Conservation (phyloP, 2,888 invertebrate genomes). For the Salticus scenicus region DNA sequence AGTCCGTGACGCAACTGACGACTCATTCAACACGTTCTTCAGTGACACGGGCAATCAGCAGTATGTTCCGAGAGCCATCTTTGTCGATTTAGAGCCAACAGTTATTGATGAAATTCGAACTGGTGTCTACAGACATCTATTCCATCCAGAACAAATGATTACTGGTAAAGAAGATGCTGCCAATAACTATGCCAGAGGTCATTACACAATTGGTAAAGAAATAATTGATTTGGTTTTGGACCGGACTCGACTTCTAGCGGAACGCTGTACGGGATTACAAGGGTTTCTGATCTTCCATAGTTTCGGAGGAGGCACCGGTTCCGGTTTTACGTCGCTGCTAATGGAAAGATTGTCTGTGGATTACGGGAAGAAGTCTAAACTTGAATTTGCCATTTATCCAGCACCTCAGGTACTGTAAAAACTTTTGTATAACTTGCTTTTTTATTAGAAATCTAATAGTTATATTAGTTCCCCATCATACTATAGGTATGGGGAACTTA, state of each 20-base stretch:
- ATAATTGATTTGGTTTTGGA: conserved; percentile 85
- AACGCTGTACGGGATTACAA: conserved; percentile 78
- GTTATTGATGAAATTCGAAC: conserved; percentile 74
- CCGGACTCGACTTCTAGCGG: conserved; percentile 77
- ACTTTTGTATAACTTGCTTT: neutral
- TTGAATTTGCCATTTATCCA: too few species aligned
- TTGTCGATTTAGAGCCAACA: conserved; percentile 59
- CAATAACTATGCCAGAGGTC: conserved; percentile 97
- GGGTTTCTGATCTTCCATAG: conserved; percentile 93
- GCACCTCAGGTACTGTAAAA: conserved; percentile 76
- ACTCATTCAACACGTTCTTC: conserved; percentile 65
- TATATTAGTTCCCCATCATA: too few species aligned
- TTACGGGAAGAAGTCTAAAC: too few species aligned
- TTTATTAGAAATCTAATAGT: neutral
- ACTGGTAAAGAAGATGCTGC: conserved; percentile 98
- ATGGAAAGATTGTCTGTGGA: conserved; percentile 78
- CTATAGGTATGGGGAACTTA: too few species aligned
- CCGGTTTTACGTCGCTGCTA: conserved; percentile 78
- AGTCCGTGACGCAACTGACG: conserved; percentile 39
- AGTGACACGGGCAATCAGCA: conserved; percentile 58
- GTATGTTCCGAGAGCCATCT: conserved; percentile 61
- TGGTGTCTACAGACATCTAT: conserved; percentile 88
- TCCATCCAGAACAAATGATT: conserved; percentile 97
- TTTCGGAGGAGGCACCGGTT: too few species aligned
- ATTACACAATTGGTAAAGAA: conserved; percentile 94